These are phyloP conservation scores for Tyria jacobaeae DNA, from an alignment of 2,888 invertebrate genomes.

Conservation along the genomic window DNA sequence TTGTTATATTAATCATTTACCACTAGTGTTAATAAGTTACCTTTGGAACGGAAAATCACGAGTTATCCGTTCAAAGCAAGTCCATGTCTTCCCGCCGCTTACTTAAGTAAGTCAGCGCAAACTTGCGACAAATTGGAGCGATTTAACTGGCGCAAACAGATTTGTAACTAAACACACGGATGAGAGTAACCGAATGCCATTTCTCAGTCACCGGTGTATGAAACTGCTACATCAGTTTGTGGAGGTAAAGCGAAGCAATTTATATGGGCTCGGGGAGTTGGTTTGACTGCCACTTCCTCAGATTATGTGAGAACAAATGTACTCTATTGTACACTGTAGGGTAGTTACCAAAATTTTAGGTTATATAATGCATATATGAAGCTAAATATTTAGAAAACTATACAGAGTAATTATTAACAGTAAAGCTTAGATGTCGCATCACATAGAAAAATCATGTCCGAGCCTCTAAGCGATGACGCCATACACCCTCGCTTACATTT, in stretches of 20 bases:
- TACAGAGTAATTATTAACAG: too few relatives aligned
- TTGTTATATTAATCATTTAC: background rate
- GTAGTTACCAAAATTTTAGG: background rate
- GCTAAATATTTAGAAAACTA: too few relatives aligned
- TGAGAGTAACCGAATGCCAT: slow-evolving; percentile 14
- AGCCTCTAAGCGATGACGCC: too few relatives aligned
- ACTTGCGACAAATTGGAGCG: slow-evolving; percentile 15
- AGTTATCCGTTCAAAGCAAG: background rate
- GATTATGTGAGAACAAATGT: background rate
- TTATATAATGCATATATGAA: background rate
- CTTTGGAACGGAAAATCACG: background rate
- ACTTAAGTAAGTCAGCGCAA: slow-evolving; percentile 6
- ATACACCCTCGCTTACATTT: too few relatives aligned
- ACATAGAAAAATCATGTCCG: too few relatives aligned
- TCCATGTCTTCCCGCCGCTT: background rate
- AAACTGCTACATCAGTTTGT: slow-evolving; percentile 17
- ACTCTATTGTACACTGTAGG: background rate
- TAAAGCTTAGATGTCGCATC: too few relatives aligned
- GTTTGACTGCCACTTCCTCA: background rate
- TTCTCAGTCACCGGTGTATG: slow-evolving; percentile 21
- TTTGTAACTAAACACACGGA: slow-evolving; percentile 17
- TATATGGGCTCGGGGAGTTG: background rate
- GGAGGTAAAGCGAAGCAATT: slow-evolving; percentile 11
- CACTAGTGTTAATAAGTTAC: background rate
- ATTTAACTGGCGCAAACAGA: slow-evolving; percentile 20